These are phyloP conservation scores for Neelides sp. DNA, from an alignment of 1,140 invertebrate genomes.

Conservation along the genomic window DNA sequence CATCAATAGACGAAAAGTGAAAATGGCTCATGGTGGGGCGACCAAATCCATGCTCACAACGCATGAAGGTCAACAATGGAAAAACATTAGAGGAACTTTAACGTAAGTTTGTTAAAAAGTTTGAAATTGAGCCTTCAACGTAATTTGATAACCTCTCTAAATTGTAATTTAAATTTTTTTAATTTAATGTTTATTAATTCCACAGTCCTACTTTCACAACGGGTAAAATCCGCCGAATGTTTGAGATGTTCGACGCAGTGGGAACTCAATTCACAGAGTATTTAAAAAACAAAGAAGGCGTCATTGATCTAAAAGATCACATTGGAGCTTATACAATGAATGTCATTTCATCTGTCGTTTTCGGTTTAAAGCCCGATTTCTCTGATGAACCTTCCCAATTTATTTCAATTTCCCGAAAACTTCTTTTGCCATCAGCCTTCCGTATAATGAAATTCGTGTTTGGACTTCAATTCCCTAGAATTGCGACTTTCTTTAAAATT, in stretches of 20 bases:
- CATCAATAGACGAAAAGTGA: conserved; percentile 26
- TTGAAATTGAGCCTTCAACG: conserved; percentile 25
- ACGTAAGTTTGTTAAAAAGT: conserved; percentile 24
- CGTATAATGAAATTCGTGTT: not conserved
- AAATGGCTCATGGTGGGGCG: not conserved
- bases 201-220: conserved; percentile 40
- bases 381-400: conserved; percentile 1
- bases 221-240: conserved; percentile 36
- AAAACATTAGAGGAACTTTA: conserved; percentile 31
- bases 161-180: not conserved
- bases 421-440: not conserved
- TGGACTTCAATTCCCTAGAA: conserved; percentile 11
- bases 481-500: conserved; percentile 19
- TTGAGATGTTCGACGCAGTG: conserved; percentile 6
- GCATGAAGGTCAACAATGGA: conserved; percentile 31
- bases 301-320: conserved; percentile 6
- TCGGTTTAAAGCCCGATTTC: conserved; percentile 19
- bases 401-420: not conserved
- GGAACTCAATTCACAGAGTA: not conserved
- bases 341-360: conserved; percentile 15
- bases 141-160: not conserved
- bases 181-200: not conserved
- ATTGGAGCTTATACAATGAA: conserved; percentile 13
- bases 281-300: not conserved
- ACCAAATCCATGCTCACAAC: conserved; percentile 34